Evolutionary conservation across 2,888 invertebrate species (phyloP).

Genomic region (Calliopum simillimum): DNA sequence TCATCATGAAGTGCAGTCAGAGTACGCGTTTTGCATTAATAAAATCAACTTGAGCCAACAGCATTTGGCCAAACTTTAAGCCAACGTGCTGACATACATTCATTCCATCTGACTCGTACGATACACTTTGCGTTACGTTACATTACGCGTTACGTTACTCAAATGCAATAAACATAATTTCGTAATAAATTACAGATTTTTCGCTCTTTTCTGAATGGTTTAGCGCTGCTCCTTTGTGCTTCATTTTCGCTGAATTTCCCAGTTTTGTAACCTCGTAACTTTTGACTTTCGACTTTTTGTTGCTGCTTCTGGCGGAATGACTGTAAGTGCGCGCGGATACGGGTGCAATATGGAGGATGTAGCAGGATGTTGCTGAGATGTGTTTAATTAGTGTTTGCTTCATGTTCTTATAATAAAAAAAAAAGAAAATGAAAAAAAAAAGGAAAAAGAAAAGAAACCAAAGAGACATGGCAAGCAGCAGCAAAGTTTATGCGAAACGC

Average conservation of each 20-base stretch:
- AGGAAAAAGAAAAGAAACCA: too few relatives aligned
- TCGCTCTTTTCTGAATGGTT: background rate
- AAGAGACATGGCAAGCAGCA: too few relatives aligned
- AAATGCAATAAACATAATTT: constrained; percentile 24
- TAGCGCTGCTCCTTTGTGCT: background rate
- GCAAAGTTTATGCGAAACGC: too few relatives aligned
- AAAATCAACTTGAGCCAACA: background rate
- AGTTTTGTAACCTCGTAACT: background rate
- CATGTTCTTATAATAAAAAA: too few relatives aligned
- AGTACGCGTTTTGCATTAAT: constrained; percentile 24
- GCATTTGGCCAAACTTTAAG: too few relatives aligned
- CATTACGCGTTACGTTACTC: constrained; percentile 1
- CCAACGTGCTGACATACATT: background rate
- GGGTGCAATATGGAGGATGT: background rate
- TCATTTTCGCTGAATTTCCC: background rate
- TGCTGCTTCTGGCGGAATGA: background rate
- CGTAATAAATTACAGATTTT: constrained; percentile 20
- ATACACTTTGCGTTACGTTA: background rate
- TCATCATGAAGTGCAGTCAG: constrained; percentile 12
- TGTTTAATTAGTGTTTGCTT: too few relatives aligned
- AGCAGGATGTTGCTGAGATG: background rate
- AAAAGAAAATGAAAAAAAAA: too few relatives aligned
- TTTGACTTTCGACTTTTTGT: background rate
- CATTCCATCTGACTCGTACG: background rate
- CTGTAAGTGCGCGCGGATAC: background rate